A percentile compares a stretch with the other conserved stretches of the same genome.
Evolutionary conservation across 37 sponge, comb jelly and placozoan genomes (phyloP).

Genomic region (Spongia lamella): DNA sequence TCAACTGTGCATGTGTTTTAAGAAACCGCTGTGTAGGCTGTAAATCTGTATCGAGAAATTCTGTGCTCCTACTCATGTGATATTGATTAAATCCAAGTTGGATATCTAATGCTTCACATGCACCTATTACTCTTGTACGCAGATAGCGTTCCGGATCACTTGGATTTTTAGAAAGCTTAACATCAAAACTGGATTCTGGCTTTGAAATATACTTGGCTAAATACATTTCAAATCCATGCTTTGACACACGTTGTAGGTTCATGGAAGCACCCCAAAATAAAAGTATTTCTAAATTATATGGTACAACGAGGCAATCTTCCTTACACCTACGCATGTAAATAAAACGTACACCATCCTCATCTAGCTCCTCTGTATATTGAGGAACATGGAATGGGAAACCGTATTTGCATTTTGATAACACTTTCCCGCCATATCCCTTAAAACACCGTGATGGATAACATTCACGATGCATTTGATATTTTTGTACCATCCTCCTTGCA

Average conservation of each 20-base stretch:
- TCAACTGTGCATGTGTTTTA: neutral
- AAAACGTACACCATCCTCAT: conserved; percentile 1
- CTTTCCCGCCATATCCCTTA: too few relatives aligned
- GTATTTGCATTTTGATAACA: too few relatives aligned
- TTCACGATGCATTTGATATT: too few relatives aligned
- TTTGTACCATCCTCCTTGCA: conserved; percentile 5
- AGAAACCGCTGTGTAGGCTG: neutral
- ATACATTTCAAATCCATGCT: conserved; percentile 19
- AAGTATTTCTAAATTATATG: too few relatives aligned
- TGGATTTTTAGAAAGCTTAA: too few relatives aligned
- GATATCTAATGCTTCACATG: too few relatives aligned
- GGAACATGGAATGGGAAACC: conserved; percentile 3
- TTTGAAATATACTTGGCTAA: conserved; percentile 14
- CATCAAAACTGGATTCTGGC: too few relatives aligned
- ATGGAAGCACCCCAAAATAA: too few relatives aligned
- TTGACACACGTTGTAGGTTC: conserved; percentile 10
- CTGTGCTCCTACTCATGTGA: neutral
- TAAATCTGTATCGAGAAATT: neutral
- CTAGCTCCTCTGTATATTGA: conserved; percentile 2
- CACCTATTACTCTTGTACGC: too few relatives aligned
- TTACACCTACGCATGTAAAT: neutral
- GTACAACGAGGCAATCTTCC: neutral
- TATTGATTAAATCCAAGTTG: too few relatives aligned
- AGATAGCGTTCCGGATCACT: too few relatives aligned
- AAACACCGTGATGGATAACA: too few relatives aligned